Percentiles rank a stretch among this genome's conserved stretches.
Evolutionary conservation across 35 echinoderm and acorn worm species (phyloP).

Genomic region (Chiridota heheva): DNA sequence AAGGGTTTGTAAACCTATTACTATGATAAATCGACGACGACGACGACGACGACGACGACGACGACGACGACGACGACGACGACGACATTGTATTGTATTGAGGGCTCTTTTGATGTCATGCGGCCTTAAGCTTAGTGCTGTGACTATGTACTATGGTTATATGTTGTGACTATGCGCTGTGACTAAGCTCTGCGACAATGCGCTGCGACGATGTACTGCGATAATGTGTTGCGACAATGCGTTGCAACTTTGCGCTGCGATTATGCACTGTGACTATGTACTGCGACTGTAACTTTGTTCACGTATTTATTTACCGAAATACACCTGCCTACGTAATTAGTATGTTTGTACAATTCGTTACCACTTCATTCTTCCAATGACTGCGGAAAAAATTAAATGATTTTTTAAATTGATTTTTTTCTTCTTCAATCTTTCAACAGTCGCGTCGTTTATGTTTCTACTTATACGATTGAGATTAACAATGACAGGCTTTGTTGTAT

Average conservation of each 20-base stretch:
- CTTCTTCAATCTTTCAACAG: background rate
- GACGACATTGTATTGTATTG: background rate
- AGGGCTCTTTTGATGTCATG: background rate
- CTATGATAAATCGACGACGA: background rate
- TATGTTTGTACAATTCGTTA: no score
- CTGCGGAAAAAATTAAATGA: no score
- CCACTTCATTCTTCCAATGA: no score
- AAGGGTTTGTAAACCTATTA: conserved; percentile 32
- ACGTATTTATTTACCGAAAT: no score
- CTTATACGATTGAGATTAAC: background rate
- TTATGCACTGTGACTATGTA: no score
- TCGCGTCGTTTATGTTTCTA: background rate
- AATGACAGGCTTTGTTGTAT: conserved; percentile 45
- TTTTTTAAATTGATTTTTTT: no score
- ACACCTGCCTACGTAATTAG: no score
- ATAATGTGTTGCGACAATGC: no score
- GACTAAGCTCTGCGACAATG: background rate
- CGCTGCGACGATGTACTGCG: background rate
- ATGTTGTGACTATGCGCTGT: background rate
- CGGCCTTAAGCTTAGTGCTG: background rate
- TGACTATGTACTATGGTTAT: background rate
- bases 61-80: background rate
- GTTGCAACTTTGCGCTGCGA: no score
- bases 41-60: background rate
- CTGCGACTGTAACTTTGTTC: no score